Evolutionary conservation across 2,888 invertebrate genomes (phyloP), one percentile per base, ranked within the genome.

Genomic region (Pammene fasciana): DNA sequence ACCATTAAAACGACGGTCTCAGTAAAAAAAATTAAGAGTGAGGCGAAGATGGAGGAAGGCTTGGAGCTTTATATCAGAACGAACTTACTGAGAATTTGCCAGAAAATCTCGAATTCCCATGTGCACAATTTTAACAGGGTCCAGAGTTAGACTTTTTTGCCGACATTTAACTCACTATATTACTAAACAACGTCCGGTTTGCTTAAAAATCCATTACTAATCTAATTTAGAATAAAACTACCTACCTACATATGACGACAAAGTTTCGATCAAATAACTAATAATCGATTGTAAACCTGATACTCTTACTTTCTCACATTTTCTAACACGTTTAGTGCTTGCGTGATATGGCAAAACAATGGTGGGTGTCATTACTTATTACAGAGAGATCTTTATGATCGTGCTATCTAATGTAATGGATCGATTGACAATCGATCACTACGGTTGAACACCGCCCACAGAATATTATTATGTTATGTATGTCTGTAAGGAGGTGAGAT

Each of bases 261-360:
- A 14, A 59, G 13, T 43, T 26, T 45, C 59, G 6, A 60, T 46
- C 45, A 45, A 60, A 60, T 60, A 34, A 26, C 59, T 60, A 60
- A 60, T 60, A 60, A 60, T 60, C 45, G 59, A 34, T 60, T 60
- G 43, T 60, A 46, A 43, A 38, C 14, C 18, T 18, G 18, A 62
- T 62, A 62, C 62, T 62, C 50, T 62, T 62, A 62, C 62, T 52
- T 62, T 62, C 62, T 62, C 62, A 62, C 50, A 62, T 62, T 62
- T 62, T 62, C 62, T 62, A 62, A 52, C 50, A 52, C 62, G 50
- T 62, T 52, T 62, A 48, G n/a, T 18, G 50, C 50, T 62, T 62
- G 62, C 62, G 62, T 62, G 62, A 62, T 50, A 41, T 62, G 62
- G 62, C 50, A 52, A 62, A 62, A 62, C 62, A 62, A 62, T 62